A percentile compares a stretch with the other conserved stretches of the same genome.
phyloP scores from a whole-genome alignment of 2,797 vertebrate genomes.

The Nasua narica region DNA sequence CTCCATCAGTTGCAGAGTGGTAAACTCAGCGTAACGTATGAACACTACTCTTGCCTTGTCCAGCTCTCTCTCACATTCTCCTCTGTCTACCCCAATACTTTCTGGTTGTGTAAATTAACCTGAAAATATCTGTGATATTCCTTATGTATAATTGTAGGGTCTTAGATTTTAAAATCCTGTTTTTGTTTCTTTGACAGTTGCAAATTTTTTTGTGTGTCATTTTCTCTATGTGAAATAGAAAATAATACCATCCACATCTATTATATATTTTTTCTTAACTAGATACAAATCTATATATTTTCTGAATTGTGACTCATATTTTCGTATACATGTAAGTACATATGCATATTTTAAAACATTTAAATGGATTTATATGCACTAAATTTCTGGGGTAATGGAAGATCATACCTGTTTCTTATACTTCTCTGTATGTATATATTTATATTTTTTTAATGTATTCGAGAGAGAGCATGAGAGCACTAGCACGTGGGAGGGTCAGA shows the following conservation, averaged over 20 bases:
- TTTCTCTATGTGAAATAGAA: not conserved
- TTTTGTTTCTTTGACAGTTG: not conserved
- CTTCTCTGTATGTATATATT: not conserved
- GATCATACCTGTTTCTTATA: not conserved
- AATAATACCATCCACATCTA: not conserved
- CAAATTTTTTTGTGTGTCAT: not conserved
- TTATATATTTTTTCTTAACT: not conserved
- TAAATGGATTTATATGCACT: not conserved
- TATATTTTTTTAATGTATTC: not conserved
- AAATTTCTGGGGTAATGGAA: not conserved
- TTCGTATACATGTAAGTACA: not conserved
- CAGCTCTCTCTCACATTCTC: not conserved
- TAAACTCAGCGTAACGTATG: not conserved
- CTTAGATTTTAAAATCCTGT: not conserved
- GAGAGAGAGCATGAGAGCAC: not conserved
- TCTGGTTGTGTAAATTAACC: not conserved
- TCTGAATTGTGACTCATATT: not conserved
- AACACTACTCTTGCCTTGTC: not conserved
- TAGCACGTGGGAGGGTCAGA: not conserved
- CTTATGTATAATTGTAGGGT: not conserved
- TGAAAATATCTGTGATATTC: not conserved
- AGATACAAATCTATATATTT: not conserved
- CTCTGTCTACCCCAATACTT: not conserved
- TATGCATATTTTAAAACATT: not conserved
- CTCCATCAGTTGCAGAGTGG: not conserved